Base-by-base conservation (phyloP, 1,140 invertebrate genomes). In the Mycetomoellerius zeteki region DNA sequence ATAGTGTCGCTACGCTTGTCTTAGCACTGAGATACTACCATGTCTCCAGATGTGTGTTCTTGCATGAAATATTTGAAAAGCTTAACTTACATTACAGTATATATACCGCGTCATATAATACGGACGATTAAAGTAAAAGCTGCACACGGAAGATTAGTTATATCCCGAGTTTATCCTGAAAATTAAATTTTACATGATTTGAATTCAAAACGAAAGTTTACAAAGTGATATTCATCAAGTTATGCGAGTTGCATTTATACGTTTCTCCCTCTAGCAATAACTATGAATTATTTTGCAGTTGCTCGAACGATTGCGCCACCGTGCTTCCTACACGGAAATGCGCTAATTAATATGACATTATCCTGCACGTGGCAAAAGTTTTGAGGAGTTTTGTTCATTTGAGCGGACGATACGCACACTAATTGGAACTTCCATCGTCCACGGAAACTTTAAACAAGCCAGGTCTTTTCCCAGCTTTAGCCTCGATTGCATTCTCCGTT, bases 321-420 rank as follows among this genome's bases (percentile, higher is more conserved):
- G 52, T 58, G 21, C 16, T 50, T 43, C 30, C 47, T 33, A 52
- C 27, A 47, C 33, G 60, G 37, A 71, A 71, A 27, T 56, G 37
- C 72, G 82, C 54, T 84, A 71, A 75, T 86, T 87, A 87, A 85
- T 77, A 84, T 33, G 80, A 84, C 80, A 84, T 84, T 84, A 84
- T 84, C 27, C 37, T 19, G 52, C 54, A 52, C 54, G 69, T 12
- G 27, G 56, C 27, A 47, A 30, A 84, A 84, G 80, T 84, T 84
- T 62, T 37, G 67, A 82, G 52, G 65, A 73, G 80, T 84, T 84
- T 84, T 75, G 80, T 75, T 84, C 80, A 84, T 62, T 84, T 56
- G 80, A 30, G 56, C 80, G 54, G n/a, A 84, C 37, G 67, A 50
- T 75, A 84, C 43, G 80, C 27, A 54, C 80, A 54, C 43, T 77